phyloP scores from a whole-genome alignment of 2,888 invertebrate genomes.

The Trissolcus japonicus region DNA sequence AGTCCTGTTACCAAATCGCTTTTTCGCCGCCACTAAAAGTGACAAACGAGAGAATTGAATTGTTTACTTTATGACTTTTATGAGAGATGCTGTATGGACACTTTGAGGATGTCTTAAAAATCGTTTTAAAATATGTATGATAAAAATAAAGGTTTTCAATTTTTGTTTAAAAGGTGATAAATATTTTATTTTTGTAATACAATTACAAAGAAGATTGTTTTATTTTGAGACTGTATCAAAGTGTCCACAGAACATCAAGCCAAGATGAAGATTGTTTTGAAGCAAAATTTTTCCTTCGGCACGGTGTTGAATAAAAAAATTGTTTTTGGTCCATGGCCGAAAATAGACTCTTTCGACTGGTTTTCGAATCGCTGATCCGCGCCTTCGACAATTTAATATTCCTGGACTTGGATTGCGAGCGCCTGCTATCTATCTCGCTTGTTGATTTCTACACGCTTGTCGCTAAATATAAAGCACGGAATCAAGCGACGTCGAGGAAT shows the following conservation, averaged over 20 bases:
- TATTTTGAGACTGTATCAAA: too few species aligned
- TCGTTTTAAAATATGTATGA: too few species aligned
- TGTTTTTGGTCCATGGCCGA: neutral
- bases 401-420: conserved; percentile 40
- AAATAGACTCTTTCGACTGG: conserved; percentile 1
- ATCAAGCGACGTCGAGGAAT: conserved; percentile 60
- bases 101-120: neutral
- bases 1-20: conserved; percentile 14
- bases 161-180: too few species aligned
- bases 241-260: too few species aligned
- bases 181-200: too few species aligned
- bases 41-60: neutral
- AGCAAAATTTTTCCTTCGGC: too few species aligned
- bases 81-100: neutral
- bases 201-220: too few species aligned
- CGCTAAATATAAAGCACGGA: conserved; percentile 74
- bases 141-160: too few species aligned
- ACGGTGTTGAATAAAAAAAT: too few species aligned
- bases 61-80: neutral
- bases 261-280: too few species aligned
- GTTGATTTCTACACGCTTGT: conserved; percentile 57
- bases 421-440: conserved; percentile 50
- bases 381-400: conserved; percentile 15
- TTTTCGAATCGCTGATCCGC: neutral
- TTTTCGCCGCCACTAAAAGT: neutral